Base-by-base conservation (phyloP, 2,113 vertebrate genomes). In the Strix aluco region DNA sequence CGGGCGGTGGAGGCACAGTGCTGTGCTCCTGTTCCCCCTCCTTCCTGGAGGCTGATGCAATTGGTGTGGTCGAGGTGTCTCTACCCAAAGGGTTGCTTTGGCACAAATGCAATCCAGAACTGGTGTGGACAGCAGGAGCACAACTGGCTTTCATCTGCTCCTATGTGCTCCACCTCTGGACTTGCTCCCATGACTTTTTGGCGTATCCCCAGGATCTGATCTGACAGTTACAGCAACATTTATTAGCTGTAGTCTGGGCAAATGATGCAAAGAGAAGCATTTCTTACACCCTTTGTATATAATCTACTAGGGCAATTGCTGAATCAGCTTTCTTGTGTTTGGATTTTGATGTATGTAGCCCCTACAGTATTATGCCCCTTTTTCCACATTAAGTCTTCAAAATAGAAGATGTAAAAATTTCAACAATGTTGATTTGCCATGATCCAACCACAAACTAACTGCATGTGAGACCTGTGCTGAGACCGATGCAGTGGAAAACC, bases 121-220 rank as follows among this genome's bases (percentile, higher is more conserved):
- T 52, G 63, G 16, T 51, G 61, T 55, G 82, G 92, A 25, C 51
- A 40, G 32, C 65, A 65, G 78, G 38, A 91, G 10, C 72, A 38
- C 30, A 75, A 86, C 30, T 71, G 65, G 36, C 66, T 95, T 95
- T 96, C 82, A 58, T 94, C 82, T 81, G 54, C 57, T 90, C 20
- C 49, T 83, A 1, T 9, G 0, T 6, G 13, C 40, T 93, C 20
- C 61, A 90, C n/a, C 74, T 85, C 66, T 9, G 21, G 78, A 72
- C 52, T 69, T 81, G 57, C 83, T 93, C 59, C 81, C 62, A 10
- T 0, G 8, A 58, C 62, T 85, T 55, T 36, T 77, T 95, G 91
- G 89, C 23, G 0, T 62, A 61, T 95, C n/a, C 58, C 36, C 84
- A 94, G 86, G 74, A 40, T 55, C 55, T 36, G 84, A 38, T 85